Evolutionary conservation across 92 coral and sea anemone species (phyloP).

Genomic region (Epizoanthus fatuus): DNA sequence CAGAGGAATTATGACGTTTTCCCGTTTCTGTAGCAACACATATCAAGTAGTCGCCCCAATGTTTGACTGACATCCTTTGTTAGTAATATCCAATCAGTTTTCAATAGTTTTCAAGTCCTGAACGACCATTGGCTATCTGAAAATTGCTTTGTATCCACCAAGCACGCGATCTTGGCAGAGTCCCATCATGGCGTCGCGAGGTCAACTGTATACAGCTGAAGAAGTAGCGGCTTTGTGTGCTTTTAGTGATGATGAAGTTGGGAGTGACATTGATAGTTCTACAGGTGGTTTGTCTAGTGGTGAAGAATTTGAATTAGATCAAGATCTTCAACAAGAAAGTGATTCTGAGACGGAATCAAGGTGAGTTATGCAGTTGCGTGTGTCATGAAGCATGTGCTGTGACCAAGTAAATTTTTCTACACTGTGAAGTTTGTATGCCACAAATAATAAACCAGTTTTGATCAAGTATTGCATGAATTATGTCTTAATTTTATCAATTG

Average conservation of each 20-base stretch:
- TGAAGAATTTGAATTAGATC: not conserved
- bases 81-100: constrained; percentile 1
- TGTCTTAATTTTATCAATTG: too few relatives aligned
- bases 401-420: not conserved
- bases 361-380: not conserved
- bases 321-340: not conserved
- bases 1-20: not conserved
- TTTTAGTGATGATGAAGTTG: not conserved
- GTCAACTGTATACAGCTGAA: too few relatives aligned
- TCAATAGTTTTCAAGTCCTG: not conserved
- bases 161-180: too few relatives aligned
- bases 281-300: not conserved
- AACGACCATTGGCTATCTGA: not conserved
- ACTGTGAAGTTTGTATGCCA: not conserved
- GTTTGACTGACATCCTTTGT: constrained; percentile 3
- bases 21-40: too few relatives aligned
- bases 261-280: not conserved
- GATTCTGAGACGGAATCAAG: not conserved
- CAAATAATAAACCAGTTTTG: not conserved
- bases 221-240: too few relatives aligned
- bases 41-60: not conserved
- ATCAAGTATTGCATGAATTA: too few relatives aligned
- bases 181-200: too few relatives aligned
- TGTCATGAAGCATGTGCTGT: not conserved
- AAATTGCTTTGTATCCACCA: not conserved